Evolutionary conservation across 2,113 vertebrate genomes (phyloP), one percentile per base, ranked within the genome.

Genomic region (Hirundichthys speculiger): DNA sequence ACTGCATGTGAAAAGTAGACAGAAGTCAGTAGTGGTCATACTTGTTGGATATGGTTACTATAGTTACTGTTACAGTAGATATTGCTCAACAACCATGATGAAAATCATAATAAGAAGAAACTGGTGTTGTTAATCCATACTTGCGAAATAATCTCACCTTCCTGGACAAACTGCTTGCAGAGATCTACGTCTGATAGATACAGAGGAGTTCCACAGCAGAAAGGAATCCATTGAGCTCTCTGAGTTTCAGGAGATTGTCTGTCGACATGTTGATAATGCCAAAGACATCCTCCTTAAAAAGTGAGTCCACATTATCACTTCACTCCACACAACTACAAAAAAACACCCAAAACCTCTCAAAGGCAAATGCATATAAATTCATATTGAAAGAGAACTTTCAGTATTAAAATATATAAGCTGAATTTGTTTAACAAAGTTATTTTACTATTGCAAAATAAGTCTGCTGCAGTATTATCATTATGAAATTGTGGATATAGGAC

Each of bases 131-230:
- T 9, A 10, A 34, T 34, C 4, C 30, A 34, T 10, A 3, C 11
- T 34, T 7, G 30, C 27, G 10, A 2, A 21, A 2, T 11, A 2
- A 20, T 51, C 18, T 49, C 21, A 22, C 19, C 20, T 14, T 51
- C 55, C 6, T 73, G 12, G 13, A 13, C 58, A 38, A 43, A 9
- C 34, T 62, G 5, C 2, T 86, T 90, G 48, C 88, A 98, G 96
- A 83, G 81, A 92, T 62, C 72, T 97, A 34, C 93, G 94, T 40
- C 91, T 97, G 71, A 54, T 98, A 51, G 90, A 95, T 42, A 83
- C 91, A 30, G 85, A 91, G 62, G 89, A 93, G 67, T 95, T 97
- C 88, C 91, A 90, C 41, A 79, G n/a, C 49, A 91, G 92, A 64
- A 60, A 84, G 16, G 90, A 94, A 48, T 90, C 95, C 21, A 87